Evolutionary conservation across 1,140 invertebrate species (phyloP), one percentile per base, ranked within the genome.

Genomic region (Conopomorpha cramerella): DNA sequence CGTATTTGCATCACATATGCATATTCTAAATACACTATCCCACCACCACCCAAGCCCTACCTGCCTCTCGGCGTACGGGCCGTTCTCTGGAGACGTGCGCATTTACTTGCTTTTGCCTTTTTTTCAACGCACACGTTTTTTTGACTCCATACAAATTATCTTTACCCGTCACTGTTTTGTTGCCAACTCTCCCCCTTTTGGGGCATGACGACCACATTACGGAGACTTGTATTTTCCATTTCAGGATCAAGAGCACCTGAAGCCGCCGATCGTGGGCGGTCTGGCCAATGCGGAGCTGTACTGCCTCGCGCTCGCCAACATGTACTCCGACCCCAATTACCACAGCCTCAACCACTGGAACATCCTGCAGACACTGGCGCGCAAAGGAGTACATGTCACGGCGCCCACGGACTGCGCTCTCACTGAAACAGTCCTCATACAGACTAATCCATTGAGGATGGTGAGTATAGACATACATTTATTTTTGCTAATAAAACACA

Each of bases 311-410:
- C 81, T 98, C 66, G 89, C 91, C 46, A 96, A 95, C 79, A 95
- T 99, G 73, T 98, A 98, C 77, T 92, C 92, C 32, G 95, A 99
- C 81, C 93, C 93, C 36, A 94, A 95, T 76, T 95, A 94, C 76
- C 89, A 95, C 78, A 93, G 92, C 79, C 85, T 96, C 41, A 95
- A 94, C 81, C 94, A 98, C 77, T 92, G 89, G 84, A 92, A 92
- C 55, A 92, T 96, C 48, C 82, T 95, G 51, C 93, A 96, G 79
- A 93, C 93, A 35, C 81, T 99, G 42, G 87, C 90, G 34, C 82
- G 94, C 47, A 96, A 96, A 72, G 94, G 94, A 30, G 89, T 97
- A 23, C 92, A 89, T 56, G 86, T 95, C 19, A 82, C 86, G 17
- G 91, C 95, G 64, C 86, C 90, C 29, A 84, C 86, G 40, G 93